phyloP scores from a whole-genome alignment of 1,140 invertebrate species.

The Drosophila lowei region DNA sequence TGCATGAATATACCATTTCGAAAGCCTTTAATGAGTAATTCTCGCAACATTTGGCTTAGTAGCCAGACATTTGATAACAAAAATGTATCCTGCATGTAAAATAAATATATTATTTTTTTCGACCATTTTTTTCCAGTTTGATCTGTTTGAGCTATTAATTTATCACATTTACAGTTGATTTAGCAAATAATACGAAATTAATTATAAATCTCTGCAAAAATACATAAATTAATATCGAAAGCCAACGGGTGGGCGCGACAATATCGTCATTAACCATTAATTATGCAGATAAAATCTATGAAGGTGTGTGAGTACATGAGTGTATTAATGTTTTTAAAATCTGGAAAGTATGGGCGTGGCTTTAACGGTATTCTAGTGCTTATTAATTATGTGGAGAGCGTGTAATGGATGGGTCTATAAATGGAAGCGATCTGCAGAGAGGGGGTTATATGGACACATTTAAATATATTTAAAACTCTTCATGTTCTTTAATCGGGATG shows the following conservation, averaged over 20 bases:
- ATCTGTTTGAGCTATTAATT: constrained; percentile 71
- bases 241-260: constrained; percentile 12
- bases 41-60: no score
- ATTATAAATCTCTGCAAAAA: constrained; percentile 57
- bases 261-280: constrained; percentile 76
- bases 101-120: constrained; percentile 6
- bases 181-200: constrained; percentile 66
- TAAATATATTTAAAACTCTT: constrained; percentile 11
- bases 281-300: constrained; percentile 60
- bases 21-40: no score
- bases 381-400: constrained; percentile 29
- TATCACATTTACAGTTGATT: constrained; percentile 76
- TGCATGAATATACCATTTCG: no score
- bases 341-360: constrained; percentile 3
- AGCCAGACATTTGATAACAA: constrained; percentile 6
- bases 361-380: constrained; percentile 11
- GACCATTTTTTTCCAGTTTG: constrained; percentile 14
- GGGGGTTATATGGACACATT: no score
- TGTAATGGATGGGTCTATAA: neutral
- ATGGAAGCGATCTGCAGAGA: neutral
- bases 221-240: constrained; percentile 57
- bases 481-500: constrained; percentile 7
- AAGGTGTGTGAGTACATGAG: constrained; percentile 1
- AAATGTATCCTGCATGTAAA: constrained; percentile 10
- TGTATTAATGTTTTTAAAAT: neutral